phyloP scores from a whole-genome alignment of 2,888 invertebrate genomes.

The Pollenia labialis region DNA sequence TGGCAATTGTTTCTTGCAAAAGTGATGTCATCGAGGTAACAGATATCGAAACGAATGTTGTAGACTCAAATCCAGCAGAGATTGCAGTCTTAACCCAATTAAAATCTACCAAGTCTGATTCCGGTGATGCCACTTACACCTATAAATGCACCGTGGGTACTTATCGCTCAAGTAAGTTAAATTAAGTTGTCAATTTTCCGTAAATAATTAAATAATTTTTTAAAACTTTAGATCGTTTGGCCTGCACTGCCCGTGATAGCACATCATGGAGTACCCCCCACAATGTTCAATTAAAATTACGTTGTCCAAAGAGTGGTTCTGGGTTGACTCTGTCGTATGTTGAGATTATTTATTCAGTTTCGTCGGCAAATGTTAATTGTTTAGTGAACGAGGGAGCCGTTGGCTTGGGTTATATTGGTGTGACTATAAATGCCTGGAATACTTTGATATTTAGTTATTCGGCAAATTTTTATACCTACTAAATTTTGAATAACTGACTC shows the following conservation, averaged over 20 bases:
- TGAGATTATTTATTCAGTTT: conserved; percentile 60
- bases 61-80: conserved; percentile 33
- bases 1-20: neutral
- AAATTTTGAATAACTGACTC: neutral
- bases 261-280: conserved; percentile 56
- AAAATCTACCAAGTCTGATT: conserved; percentile 1
- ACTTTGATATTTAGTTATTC: conserved; percentile 55
- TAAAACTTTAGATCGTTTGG: conserved; percentile 39
- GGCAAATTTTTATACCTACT: conserved; percentile 44
- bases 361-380: conserved; percentile 61
- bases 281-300: conserved; percentile 70
- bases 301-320: conserved; percentile 67
- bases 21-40: conserved; percentile 2
- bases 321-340: conserved; percentile 61
- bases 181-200: neutral
- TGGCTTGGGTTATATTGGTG: conserved; percentile 59
- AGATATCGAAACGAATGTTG: conserved; percentile 4
- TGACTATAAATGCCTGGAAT: conserved; percentile 59
- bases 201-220: neutral
- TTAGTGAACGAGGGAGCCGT: conserved; percentile 65
- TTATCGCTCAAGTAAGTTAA: conserved; percentile 44
- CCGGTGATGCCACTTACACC: conserved; percentile 11
- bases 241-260: conserved; percentile 58
- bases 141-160: conserved; percentile 64
- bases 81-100: conserved; percentile 36